phyloP scores from a whole-genome alignment of 2,888 invertebrate species.

The Nomada fucata region DNA sequence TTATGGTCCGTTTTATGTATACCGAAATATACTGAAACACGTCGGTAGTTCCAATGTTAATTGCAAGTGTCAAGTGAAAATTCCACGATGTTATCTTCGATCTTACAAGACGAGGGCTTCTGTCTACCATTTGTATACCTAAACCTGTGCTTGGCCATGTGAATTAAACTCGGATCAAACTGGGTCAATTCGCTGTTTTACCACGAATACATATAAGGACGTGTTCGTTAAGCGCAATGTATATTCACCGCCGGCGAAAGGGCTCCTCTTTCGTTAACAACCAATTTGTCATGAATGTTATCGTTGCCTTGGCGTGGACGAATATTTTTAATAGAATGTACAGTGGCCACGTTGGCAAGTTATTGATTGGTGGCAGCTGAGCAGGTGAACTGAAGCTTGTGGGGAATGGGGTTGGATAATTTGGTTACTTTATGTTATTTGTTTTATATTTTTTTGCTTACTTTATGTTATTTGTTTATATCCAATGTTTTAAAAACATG shows the following conservation, averaged over 20 bases:
- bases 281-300: background rate
- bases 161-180: slow-evolving; percentile 47
- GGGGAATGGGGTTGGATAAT: too few species aligned
- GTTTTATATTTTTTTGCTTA: too few species aligned
- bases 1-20: too few species aligned
- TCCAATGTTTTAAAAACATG: too few species aligned
- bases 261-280: background rate
- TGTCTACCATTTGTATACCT: slow-evolving; percentile 8
- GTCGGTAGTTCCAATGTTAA: background rate
- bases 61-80: slow-evolving; percentile 7
- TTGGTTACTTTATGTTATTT: too few species aligned
- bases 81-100: slow-evolving; percentile 2
- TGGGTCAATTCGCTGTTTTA: slow-evolving; percentile 53
- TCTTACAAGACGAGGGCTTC: background rate
- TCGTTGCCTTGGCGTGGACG: background rate
- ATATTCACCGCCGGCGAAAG: background rate
- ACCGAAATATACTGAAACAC: too few species aligned
- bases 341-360: background rate
- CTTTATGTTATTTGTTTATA: too few species aligned
- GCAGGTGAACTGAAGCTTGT: background rate
- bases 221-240: slow-evolving; percentile 38
- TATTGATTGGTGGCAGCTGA: background rate
- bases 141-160: slow-evolving; percentile 3
- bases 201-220: slow-evolving; percentile 21
- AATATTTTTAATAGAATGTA: background rate